Percentiles rank a stretch among this genome's conserved stretches.
phyloP scores from a whole-genome alignment of 2,888 invertebrate species.

The Tigriopus californicus region DNA sequence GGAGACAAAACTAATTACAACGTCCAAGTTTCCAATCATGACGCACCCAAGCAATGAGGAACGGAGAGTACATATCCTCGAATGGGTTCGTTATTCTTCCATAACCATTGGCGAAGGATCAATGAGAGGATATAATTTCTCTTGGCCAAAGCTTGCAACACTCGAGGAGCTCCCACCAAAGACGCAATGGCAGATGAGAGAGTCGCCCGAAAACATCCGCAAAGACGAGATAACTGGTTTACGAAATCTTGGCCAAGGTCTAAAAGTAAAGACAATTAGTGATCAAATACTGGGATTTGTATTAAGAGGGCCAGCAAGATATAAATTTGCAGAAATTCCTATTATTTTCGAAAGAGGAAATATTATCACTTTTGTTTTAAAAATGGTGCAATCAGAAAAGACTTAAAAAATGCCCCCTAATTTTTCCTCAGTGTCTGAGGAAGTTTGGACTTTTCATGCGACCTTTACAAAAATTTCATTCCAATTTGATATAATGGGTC shows the following conservation, averaged over 20 bases:
- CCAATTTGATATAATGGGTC: too few species aligned
- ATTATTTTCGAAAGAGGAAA: too few species aligned
- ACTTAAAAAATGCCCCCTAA: too few species aligned
- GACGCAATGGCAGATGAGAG: conserved; percentile 87
- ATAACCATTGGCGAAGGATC: conserved; percentile 59
- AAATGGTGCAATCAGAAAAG: too few species aligned
- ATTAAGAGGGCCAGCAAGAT: too few species aligned
- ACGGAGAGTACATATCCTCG: conserved; percentile 82
- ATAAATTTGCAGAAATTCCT: too few species aligned
- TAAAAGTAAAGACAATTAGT: too few species aligned
- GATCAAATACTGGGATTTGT: too few species aligned
- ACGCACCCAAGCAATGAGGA: conserved; percentile 67
- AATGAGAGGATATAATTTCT: conserved; percentile 81
- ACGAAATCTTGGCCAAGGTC: conserved; percentile 21
- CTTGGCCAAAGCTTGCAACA: conserved; percentile 54
- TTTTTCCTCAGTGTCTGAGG: too few species aligned
- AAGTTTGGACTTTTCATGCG: too few species aligned
- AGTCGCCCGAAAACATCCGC: conserved; percentile 95
- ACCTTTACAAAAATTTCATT: too few species aligned
- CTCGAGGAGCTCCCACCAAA: conserved; percentile 65
- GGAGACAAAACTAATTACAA: conserved; percentile 29
- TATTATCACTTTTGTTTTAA: too few species aligned
- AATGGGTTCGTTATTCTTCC: conserved; percentile 41
- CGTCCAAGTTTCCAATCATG: conserved; percentile 48
- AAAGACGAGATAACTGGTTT: conserved; percentile 76